These are phyloP conservation scores for Drosophila simulans DNA, from an alignment of 1,140 invertebrate genomes.

Conservation along the genomic window DNA sequence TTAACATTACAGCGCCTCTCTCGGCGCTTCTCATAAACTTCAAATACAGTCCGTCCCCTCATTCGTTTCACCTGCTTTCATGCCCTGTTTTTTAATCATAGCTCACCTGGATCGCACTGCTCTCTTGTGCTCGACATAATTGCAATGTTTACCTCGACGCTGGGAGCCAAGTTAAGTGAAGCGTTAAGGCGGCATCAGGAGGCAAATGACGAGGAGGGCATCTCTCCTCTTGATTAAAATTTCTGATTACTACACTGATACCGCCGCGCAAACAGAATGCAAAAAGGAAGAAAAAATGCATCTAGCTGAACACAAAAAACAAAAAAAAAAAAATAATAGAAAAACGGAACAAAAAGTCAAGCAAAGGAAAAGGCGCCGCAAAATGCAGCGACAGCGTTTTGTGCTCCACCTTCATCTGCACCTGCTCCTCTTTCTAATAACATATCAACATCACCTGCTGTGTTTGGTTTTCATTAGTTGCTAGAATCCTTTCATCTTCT, in stretches of 20 bases:
- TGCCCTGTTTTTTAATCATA: slow-evolving; percentile 63
- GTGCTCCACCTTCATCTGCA: slow-evolving; percentile 44
- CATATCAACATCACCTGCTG: slow-evolving; percentile 66
- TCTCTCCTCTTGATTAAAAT: slow-evolving; percentile 77
- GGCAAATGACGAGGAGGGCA: slow-evolving; percentile 35
- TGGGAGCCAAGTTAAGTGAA: slow-evolving; percentile 68
- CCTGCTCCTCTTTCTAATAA: slow-evolving; percentile 60
- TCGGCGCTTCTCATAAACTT: slow-evolving; percentile 14
- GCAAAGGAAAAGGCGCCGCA: slow-evolving; percentile 64
- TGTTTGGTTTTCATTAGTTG: slow-evolving; percentile 83
- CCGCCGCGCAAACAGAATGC: slow-evolving; percentile 47
- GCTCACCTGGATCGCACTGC: slow-evolving; percentile 63
- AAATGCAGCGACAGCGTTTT: slow-evolving; percentile 77
- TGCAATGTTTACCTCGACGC: slow-evolving; percentile 73
- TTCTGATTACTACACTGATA: slow-evolving; percentile 82
- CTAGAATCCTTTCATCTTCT: slow-evolving; percentile 41
- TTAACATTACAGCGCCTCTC: slow-evolving; percentile 53
- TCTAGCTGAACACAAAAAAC: slow-evolving; percentile 23
- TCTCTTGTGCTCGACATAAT: slow-evolving; percentile 71
- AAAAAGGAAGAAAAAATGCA: slow-evolving; percentile 43
- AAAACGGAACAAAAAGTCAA: slow-evolving; percentile 42
- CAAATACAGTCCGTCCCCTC: neutral
- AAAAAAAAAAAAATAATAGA: slow-evolving; percentile 11
- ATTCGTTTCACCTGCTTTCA: neutral
- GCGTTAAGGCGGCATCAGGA: slow-evolving; percentile 69